Base-by-base conservation (phyloP, 2,113 vertebrate species). In the Phrynosoma platyrhinos region DNA sequence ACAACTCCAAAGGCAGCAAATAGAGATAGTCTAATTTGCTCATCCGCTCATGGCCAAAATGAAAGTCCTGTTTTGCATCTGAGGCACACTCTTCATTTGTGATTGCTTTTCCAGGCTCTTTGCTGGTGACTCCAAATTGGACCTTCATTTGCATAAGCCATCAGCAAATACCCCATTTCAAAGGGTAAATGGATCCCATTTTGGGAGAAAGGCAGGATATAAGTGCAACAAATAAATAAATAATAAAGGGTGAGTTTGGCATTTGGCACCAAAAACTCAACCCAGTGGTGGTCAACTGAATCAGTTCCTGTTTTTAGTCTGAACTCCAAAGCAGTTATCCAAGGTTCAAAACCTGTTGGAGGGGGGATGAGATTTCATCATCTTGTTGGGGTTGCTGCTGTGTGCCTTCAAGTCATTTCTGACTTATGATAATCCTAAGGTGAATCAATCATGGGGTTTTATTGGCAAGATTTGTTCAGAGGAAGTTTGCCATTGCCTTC, bases 1-100 rank as follows among this genome's bases (percentile, higher is more conserved):
- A 83, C 78, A 40, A 32, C 89, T 86, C 88, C 7, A 30, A 62
- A 23, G 82, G 85, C 82, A 27, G 2, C 66, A 52, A 1, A 58
- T 75, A 85, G 52, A 72, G 5, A 25, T 16, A 20, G 58, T 21
- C 21, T 9, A 20, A 79, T 52, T 36, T 66, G 36, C 55, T 66
- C 7, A 23, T 75, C 7, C 27, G 23, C 30, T 40, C 42, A 3
- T 42, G 47, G 30, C 25, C 55, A 25, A 89, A 75, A 42, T 21
- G 2, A 23, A 55, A 64, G 64, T 9, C 14, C 55, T 52, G 23
- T 77, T 71, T 75, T 52, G n/a, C 30, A 0, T 30, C 16, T 64
- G 62, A 16, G 21, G 66, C 20, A 66, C n/a, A 0, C 7, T 69
- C 66, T 74, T 72, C 18, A 1, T 72, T 68, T 32, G 88, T 47